A percentile compares a stretch with the other conserved stretches of the same genome.
These are phyloP conservation scores for Apteryx owenii DNA, from an alignment of 2,113 vertebrate genomes.

Conservation along the genomic window DNA sequence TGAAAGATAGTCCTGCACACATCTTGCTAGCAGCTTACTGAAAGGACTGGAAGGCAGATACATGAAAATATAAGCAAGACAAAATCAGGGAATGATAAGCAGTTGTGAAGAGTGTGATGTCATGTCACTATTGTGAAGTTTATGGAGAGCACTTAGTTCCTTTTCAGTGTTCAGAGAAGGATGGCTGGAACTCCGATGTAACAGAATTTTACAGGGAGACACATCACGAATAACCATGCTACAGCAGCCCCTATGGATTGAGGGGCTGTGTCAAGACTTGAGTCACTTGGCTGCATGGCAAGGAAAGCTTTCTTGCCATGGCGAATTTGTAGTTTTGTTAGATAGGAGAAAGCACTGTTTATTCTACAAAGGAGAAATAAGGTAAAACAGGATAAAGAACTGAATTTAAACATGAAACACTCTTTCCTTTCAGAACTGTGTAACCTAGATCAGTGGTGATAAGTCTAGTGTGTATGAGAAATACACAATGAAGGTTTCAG, in stretches of 20 bases:
- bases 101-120: neutral
- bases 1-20: neutral
- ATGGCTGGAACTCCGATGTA: neutral
- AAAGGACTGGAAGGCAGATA: neutral
- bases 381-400: neutral
- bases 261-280: neutral
- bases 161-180: neutral
- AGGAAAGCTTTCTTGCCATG: neutral
- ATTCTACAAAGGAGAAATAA: neutral
- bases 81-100: neutral
- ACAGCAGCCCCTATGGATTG: neutral
- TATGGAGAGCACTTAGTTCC: neutral
- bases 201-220: neutral
- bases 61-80: neutral
- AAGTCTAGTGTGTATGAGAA: neutral
- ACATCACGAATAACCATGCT: neutral
- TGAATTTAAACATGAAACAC: neutral
- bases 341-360: neutral
- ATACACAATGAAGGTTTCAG: rapidly evolving
- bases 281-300: no score
- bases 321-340: neutral
- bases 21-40: neutral
- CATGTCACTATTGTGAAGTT: neutral
- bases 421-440: rapidly evolving
- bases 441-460: rapidly evolving